Conservation (phyloP, 1,140 invertebrate species). For the Lutraria rhynchaena region DNA sequence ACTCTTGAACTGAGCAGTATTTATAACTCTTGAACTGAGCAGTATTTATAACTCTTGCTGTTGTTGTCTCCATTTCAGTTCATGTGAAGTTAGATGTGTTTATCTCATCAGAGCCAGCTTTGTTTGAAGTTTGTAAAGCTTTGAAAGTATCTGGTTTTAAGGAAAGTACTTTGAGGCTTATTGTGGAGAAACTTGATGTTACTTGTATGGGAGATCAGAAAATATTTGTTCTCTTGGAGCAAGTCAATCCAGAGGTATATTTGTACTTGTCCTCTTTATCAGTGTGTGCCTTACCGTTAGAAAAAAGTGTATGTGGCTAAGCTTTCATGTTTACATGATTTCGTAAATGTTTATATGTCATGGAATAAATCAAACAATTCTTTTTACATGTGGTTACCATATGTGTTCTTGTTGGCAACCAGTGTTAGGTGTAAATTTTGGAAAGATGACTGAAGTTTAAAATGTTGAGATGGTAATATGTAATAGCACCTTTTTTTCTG, state of each 20-base stretch:
- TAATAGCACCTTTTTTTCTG: no score
- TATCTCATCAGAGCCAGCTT: constrained; percentile 72
- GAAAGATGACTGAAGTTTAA: no score
- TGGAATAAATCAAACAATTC: no score
- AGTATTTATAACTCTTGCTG: background rate
- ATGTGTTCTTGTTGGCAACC: no score
- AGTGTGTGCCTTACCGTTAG: no score
- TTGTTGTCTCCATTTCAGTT: constrained; percentile 61
- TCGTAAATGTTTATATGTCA: no score
- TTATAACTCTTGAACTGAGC: background rate
- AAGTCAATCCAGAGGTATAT: constrained; percentile 72
- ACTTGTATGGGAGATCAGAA: constrained; percentile 74
- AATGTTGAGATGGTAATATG: no score
- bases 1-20: background rate
- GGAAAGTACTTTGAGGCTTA: constrained; percentile 70
- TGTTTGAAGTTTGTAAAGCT: constrained; percentile 78
- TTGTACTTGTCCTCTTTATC: no score
- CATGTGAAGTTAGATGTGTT: constrained; percentile 77
- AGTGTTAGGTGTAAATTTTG: no score
- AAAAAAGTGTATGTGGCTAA: no score
- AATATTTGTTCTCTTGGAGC: constrained; percentile 73
- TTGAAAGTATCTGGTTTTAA: constrained; percentile 74
- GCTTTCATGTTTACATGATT: no score
- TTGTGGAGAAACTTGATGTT: constrained; percentile 75
- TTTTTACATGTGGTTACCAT: no score